Base-by-base conservation (phyloP, 2,113 vertebrate species). In the Tretioscincus oriximinensis region DNA sequence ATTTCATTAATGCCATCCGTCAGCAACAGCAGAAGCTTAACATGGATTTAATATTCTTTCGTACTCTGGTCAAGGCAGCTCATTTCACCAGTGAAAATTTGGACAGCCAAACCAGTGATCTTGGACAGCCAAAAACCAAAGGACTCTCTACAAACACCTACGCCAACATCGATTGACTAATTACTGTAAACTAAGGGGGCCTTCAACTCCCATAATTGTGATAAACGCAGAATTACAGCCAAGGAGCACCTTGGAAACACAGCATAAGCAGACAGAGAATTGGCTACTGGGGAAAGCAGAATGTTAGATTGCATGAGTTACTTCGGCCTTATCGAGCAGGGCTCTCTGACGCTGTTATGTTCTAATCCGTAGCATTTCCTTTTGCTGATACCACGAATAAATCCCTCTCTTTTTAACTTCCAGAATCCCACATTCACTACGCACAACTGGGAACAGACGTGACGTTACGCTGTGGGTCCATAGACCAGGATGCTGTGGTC, bases 401-500 rank as follows among this genome's bases (percentile, higher is more conserved):
- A 51, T 24, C 1, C 73, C 63, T 82, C 74, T 11, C 74, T 2
- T 84, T 84, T 31, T 64, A 71, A 72, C 54, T 73, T 79, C 60
- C 92, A 99, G 98, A 95, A n/a, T 90, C 90, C 58, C 96, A 95
- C 54, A 88, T 90, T 85, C 97, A 98, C 81, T 99, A 98, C 0
- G 97, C 97, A 88, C 94, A 93, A 63, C 95, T 98, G 81, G 96
- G 96, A 5, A 95, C 96, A 0, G 96, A 99, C 0, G 97, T 98
- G 89, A 98, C 97, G 76, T 95, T 99, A 95, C 96, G 95, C 49
- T 99, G 98, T 29, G 98, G 97, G 81, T 95, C 96, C 12, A 93
- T 98, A 91, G 96, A 96, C 87, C 95, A 94, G 78, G 95, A 97
- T 0, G 94, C 97, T 0, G 93, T 96, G 0, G 98, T 98, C 73